A percentile compares a stretch with the other conserved stretches of the same genome.
phyloP scores from a whole-genome alignment of 2,113 vertebrate genomes.

The Nycticryphes semicollaris region DNA sequence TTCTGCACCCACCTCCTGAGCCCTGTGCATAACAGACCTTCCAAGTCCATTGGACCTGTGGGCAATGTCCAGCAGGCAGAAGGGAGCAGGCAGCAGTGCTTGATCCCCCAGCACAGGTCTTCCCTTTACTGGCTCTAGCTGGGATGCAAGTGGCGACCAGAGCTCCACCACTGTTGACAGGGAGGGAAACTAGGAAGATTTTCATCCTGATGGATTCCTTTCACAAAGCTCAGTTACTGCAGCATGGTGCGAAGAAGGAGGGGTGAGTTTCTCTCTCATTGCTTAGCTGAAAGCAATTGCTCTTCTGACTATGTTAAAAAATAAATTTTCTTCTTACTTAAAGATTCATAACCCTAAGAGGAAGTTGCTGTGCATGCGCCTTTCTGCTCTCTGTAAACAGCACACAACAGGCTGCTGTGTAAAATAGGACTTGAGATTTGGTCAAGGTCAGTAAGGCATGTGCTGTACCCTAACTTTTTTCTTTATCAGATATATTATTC shows the following conservation, averaged over 20 bases:
- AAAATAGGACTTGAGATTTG: not conserved
- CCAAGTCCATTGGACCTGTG: rapidly evolving
- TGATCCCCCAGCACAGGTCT: not conserved
- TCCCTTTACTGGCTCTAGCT: rapidly evolving
- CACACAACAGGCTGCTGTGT: not conserved
- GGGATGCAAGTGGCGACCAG: rapidly evolving
- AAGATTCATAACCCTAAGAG: slow-evolving; percentile 36
- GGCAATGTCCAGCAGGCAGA: rapidly evolving
- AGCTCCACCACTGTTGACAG: rapidly evolving
- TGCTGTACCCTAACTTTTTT: slow-evolving; percentile 41
- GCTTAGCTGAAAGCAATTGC: slow-evolving; percentile 8
- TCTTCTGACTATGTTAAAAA: slow-evolving; percentile 36
- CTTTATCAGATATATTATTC: slow-evolving; percentile 64
- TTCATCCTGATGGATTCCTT: not conserved
- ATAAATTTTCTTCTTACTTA: slow-evolving; percentile 28
- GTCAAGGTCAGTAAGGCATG: slow-evolving; percentile 50
- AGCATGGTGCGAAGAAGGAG: not conserved
- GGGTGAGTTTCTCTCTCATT: not conserved
- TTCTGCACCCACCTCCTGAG: rapidly evolving
- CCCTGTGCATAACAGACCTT: not conserved
- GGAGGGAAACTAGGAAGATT: not conserved
- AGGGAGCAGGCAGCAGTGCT: not conserved
- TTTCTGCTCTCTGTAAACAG: not conserved
- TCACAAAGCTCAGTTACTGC: not conserved
- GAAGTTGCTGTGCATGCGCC: not conserved